These are phyloP conservation scores for Chrysolina oricalcia DNA, from an alignment of 2,888 invertebrate genomes.

Conservation along the genomic window DNA sequence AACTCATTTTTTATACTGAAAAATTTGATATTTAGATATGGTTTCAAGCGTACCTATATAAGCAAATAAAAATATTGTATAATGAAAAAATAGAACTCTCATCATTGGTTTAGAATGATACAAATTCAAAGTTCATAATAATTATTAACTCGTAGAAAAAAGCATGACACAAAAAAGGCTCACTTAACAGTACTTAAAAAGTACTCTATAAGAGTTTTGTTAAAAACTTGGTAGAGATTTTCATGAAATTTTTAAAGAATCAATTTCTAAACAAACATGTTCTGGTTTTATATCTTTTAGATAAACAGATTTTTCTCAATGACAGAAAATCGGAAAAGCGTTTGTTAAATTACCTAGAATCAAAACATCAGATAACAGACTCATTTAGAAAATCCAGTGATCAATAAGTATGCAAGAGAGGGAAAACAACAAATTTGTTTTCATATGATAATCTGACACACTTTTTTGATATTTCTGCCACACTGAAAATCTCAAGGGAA, in stretches of 20 bases:
- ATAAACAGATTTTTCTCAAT: too few relatives aligned
- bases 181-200: too few relatives aligned
- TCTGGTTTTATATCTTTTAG: too few relatives aligned
- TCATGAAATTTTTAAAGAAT: not conserved
- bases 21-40: not conserved
- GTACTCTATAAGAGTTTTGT: not conserved
- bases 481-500: constrained; percentile 32
- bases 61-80: not conserved
- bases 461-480: constrained; percentile 20
- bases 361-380: too few relatives aligned
- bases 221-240: not conserved
- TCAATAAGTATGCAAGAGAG: constrained; percentile 19
- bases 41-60: not conserved
- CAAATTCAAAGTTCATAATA: not conserved
- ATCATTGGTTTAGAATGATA: not conserved
- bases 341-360: too few relatives aligned
- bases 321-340: too few relatives aligned
- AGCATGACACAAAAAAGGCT: not conserved
- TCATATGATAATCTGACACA: constrained; percentile 14
- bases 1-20: constrained; percentile 11
- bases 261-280: not conserved
- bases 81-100: not conserved
- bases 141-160: not conserved
- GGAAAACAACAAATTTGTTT: constrained; percentile 17
- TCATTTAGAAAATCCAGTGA: not conserved